phyloP scores from a whole-genome alignment of 1,140 invertebrate genomes.

The Eumaeus atala region DNA sequence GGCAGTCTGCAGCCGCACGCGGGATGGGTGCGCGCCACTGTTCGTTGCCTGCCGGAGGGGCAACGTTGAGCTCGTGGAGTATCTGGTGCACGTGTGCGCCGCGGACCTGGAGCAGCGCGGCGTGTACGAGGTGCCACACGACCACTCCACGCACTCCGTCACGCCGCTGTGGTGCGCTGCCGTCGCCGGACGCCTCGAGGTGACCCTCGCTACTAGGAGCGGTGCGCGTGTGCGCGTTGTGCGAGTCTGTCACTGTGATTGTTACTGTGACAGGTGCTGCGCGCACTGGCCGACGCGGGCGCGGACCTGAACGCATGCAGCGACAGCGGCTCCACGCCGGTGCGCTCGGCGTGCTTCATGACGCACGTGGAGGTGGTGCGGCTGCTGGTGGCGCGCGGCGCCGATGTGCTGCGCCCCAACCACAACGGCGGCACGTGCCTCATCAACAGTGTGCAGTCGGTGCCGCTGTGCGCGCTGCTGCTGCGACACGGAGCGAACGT shows the following conservation, averaged over 20 bases:
- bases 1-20: slow-evolving; percentile 78
- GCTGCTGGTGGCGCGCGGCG: slow-evolving; percentile 88
- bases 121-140: slow-evolving; percentile 76
- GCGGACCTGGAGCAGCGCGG: slow-evolving; percentile 91
- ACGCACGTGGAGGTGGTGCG: slow-evolving; percentile 84
- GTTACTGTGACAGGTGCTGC: slow-evolving; percentile 80
- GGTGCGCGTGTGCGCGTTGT: too few relatives aligned
- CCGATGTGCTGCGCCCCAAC: slow-evolving; percentile 90
- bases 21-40: slow-evolving; percentile 88
- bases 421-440: slow-evolving; percentile 95
- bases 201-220: neutral
- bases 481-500: slow-evolving; percentile 83
- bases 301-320: slow-evolving; percentile 90
- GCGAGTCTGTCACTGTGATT: too few relatives aligned
- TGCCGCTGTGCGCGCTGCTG: slow-evolving; percentile 86
- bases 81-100: slow-evolving; percentile 86
- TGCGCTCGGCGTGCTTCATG: slow-evolving; percentile 94
- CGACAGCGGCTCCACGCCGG: slow-evolving; percentile 91
- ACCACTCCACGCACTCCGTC: slow-evolving; percentile 82
- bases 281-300: slow-evolving; percentile 84
- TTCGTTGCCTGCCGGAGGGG: slow-evolving; percentile 91
- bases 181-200: slow-evolving; percentile 85
- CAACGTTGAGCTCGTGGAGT: slow-evolving; percentile 91
- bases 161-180: slow-evolving; percentile 95
- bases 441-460: slow-evolving; percentile 94